phyloP scores from a whole-genome alignment of 2,113 vertebrate genomes.

The Camelus dromedarius region DNA sequence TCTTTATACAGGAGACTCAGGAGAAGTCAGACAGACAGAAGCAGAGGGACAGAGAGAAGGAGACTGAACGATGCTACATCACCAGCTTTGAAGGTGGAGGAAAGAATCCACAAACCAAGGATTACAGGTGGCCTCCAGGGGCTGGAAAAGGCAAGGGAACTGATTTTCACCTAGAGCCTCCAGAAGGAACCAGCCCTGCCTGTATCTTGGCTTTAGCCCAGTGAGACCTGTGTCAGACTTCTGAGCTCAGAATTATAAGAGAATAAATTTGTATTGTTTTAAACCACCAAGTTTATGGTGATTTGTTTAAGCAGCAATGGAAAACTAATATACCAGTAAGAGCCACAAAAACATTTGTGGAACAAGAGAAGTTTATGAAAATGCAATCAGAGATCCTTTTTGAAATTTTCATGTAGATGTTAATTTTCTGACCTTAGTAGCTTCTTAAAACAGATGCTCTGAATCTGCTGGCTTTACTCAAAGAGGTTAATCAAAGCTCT shows the following conservation, averaged over 20 bases:
- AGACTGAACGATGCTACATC: neutral
- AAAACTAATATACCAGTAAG: neutral
- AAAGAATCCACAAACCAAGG: neutral
- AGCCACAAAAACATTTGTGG: neutral
- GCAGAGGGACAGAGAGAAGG: neutral
- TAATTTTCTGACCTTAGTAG: slow-evolving; percentile 11
- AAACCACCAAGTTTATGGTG: neutral
- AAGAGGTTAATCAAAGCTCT: slow-evolving; percentile 14
- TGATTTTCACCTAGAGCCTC: neutral
- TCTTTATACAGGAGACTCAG: neutral
- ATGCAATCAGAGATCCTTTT: neutral
- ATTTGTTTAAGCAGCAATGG: neutral
- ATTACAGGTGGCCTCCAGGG: neutral
- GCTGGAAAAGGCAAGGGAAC: neutral
- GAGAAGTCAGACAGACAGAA: neutral
- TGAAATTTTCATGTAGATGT: slow-evolving; percentile 22
- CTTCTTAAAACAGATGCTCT: neutral
- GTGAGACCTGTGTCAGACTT: neutral
- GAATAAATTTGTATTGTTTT: neutral
- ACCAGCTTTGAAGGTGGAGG: neutral
- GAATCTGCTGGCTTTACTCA: neutral
- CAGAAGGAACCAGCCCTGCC: neutral
- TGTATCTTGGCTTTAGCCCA: neutral
- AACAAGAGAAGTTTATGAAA: slow-evolving; percentile 19
- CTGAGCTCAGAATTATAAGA: neutral